phyloP scores from a whole-genome alignment of 2,888 invertebrate genomes.

The Mythimna loreyi region DNA sequence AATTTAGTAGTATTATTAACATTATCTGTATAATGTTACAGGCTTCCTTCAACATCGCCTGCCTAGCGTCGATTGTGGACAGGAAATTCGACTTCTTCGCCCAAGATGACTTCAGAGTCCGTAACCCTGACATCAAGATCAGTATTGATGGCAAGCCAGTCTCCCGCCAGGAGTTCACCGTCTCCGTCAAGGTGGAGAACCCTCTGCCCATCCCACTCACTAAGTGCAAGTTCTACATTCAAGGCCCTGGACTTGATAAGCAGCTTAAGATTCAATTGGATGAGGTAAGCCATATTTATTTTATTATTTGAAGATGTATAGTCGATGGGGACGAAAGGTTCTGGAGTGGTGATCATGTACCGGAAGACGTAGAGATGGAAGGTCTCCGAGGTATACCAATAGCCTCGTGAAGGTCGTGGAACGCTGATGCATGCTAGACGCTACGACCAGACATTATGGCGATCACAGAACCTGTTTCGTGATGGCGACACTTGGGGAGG shows the following conservation, averaged over 20 bases:
- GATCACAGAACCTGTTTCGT: no score
- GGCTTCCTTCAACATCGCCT: constrained; percentile 96
- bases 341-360: no score
- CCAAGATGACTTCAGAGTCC: constrained; percentile 96
- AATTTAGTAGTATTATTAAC: background rate
- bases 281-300: constrained; percentile 83
- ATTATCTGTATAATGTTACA: constrained; percentile 49
- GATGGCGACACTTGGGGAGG: no score
- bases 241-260: constrained; percentile 95
- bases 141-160: constrained; percentile 90
- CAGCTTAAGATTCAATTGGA: constrained; percentile 93
- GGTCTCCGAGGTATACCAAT: no score
- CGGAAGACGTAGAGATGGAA: no score
- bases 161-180: constrained; percentile 88
- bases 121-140: constrained; percentile 97
- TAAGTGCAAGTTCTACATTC: constrained; percentile 95
- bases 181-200: constrained; percentile 94
- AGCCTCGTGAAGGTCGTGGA: no score
- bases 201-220: constrained; percentile 95
- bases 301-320: background rate
- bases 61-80: constrained; percentile 94
- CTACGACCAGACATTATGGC: no score
- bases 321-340: no score
- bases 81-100: constrained; percentile 97
- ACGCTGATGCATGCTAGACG: no score